Evolutionary conservation across 2,888 invertebrate genomes (phyloP).

Genomic region (Timandra comae): DNA sequence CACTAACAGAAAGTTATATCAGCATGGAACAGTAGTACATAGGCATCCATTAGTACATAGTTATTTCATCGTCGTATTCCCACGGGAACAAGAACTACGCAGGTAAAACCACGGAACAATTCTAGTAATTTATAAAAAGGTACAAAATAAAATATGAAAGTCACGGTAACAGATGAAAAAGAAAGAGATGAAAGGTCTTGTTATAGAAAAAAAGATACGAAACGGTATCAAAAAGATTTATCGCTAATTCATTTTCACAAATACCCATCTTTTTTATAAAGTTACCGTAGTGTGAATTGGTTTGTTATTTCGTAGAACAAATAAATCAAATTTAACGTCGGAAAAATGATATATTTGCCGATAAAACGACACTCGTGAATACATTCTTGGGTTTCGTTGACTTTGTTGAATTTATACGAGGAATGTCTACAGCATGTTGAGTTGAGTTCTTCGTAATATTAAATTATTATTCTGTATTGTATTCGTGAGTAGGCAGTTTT

Average conservation of each 20-base stretch:
- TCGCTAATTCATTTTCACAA: constrained; percentile 7
- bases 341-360: constrained; percentile 56
- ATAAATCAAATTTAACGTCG: constrained; percentile 57
- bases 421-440: constrained; percentile 15
- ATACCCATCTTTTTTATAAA: constrained; percentile 20
- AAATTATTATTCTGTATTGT: not conserved
- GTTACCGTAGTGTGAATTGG: constrained; percentile 36
- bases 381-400: constrained; percentile 46
- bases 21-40: too few species aligned
- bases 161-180: too few species aligned
- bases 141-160: too few species aligned
- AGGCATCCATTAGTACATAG: too few species aligned
- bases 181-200: too few species aligned
- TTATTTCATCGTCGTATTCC: too few species aligned
- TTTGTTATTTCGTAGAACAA: constrained; percentile 45
- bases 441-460: constrained; percentile 6
- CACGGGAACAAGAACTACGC: too few species aligned
- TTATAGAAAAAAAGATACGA: too few species aligned
- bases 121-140: too few species aligned
- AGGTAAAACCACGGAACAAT: too few species aligned
- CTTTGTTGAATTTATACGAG: constrained; percentile 27
- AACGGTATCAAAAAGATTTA: not conserved
- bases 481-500: too few species aligned
- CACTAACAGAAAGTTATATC: too few species aligned
- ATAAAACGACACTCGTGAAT: constrained; percentile 58